A percentile compares a stretch with the other conserved stretches of the same genome.
phyloP scores from a whole-genome alignment of 1,140 invertebrate species.

The Eumeta japonica region DNA sequence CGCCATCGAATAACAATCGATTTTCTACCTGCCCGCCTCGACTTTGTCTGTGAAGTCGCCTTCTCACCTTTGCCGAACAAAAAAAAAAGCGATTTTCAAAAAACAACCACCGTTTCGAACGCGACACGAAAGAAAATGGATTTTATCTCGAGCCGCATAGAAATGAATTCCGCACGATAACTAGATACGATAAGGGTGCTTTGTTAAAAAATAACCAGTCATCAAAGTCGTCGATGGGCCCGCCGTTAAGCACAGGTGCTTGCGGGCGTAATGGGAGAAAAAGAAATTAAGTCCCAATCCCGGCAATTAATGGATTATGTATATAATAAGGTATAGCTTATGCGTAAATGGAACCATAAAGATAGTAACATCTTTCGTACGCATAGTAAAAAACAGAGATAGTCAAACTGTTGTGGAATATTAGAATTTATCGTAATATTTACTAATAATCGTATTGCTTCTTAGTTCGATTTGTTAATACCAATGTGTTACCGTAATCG shows the following conservation, averaged over 20 bases:
- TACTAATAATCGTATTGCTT: no score
- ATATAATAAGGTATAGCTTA: slow-evolving; percentile 33
- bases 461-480: no score
- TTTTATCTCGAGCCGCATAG: no score
- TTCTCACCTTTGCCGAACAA: slow-evolving; percentile 34
- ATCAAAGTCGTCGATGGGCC: slow-evolving; percentile 37
- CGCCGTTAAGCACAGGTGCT: slow-evolving; percentile 39
- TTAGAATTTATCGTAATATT: no score
- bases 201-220: slow-evolving; percentile 46
- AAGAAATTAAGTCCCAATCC: slow-evolving; percentile 21
- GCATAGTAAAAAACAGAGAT: no score
- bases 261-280: slow-evolving; percentile 20
- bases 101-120: slow-evolving; percentile 14
- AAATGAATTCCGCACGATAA: no score
- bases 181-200: slow-evolving; percentile 22
- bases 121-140: no score
- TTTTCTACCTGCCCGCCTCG: slow-evolving; percentile 39
- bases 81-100: slow-evolving; percentile 29
- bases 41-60: slow-evolving; percentile 33
- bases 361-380: slow-evolving; percentile 21
- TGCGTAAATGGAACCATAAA: slow-evolving; percentile 26
- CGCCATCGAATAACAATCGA: slow-evolving; percentile 38
- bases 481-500: no score
- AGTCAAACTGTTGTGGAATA: slow-evolving; percentile 7
- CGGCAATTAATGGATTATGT: slow-evolving; percentile 41